Base-by-base conservation (phyloP, 35 echinoderm and acorn worm genomes). In the Patiria miniata region DNA sequence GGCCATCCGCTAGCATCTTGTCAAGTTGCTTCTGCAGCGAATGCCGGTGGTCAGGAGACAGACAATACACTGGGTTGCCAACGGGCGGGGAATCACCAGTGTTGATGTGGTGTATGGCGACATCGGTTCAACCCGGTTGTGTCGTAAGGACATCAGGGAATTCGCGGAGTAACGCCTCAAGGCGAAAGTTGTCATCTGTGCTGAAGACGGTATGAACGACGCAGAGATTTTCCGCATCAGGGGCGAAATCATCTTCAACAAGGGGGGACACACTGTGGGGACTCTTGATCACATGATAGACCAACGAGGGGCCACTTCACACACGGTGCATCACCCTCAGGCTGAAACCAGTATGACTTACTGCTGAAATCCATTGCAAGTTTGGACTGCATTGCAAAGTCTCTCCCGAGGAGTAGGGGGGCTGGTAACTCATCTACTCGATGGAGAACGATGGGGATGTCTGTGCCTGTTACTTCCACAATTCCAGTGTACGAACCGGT, bases 61-160 rank as follows among this genome's bases (percentile, higher is more conserved):
- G 69, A 17, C 84, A 34, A 40, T 87, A 92, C 3, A 78, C 84
- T 36, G 79, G 86, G 21, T 61, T 30, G 32, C 77, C 68, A 39
- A 86, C 40, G 36, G 84, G 90, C 2, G 21, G n/a, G 6, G 76
- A 76, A 61, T 92, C 84, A 12, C 57, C 78, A 39, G 86, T 76
- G 21, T 87, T 39, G 39, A 87, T 92, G 29, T 50, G 40, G 69
- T 92, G 84, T 69, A 29, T 51, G 40, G 65, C 83, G 14, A 81
- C 77, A 61, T 92, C 39, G 29, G 90, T 92, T 54, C 78, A 73
- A 53, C 90, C 90, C 18, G 90, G 83, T 38, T 79, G 57, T 79
- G 55, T 28, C 39, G 60, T 47, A 34, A 90, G 29, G 8, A 77
- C 61, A 82, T 90, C 57, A 68, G 81, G 79, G 17, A 68, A 68